Base-by-base conservation (phyloP, 2,888 invertebrate genomes). In the Biston betularia region DNA sequence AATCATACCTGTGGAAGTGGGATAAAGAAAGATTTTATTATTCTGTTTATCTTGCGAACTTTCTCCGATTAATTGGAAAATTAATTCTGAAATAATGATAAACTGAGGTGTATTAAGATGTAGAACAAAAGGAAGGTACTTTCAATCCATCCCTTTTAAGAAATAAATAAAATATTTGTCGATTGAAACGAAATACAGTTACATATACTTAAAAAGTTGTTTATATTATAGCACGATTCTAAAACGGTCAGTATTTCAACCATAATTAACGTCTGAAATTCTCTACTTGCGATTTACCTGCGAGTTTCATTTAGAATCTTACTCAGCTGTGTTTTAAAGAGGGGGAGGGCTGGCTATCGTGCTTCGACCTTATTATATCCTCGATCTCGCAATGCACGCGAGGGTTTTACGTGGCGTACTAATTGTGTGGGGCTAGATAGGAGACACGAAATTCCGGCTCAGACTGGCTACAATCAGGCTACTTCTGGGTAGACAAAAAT, bases 301-400 rank as follows among this genome's bases (percentile, higher is more conserved):
- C 61, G 69, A 71, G 70, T 79, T 79, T 79, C 75, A 75, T 79
- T 85, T 83, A 84, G 80, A 82, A 81, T 42, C n/a, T 54, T 33
- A 8, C 54, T 33, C 42, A 44, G 65, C 55, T 34, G 8, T 44
- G 42, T 49, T 48, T 53, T 38, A 64, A 64, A 56, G 14, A 57
- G 60, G 45, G 71, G 69, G 75, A 81, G 78, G 72, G 83, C 79
- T 74, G 48, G 76, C 71, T 87, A 77, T 82, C 89, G 89, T 90
- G 90, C 82, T 72, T 67, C 58, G 53, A 69, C 75, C 82, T 88
- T 88, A 89, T 90, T 91, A 90, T 86, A 86, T 83, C 79, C 38
- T 9, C 79, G 82, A 80, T 82, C 83, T 83, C 75, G 85, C 79
- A 79, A 82, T 84, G 84, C 89, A 90, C 92, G 89, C 90, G 83